phyloP scores from a whole-genome alignment of 1,140 invertebrate species.

The Caenorhabditis latens region DNA sequence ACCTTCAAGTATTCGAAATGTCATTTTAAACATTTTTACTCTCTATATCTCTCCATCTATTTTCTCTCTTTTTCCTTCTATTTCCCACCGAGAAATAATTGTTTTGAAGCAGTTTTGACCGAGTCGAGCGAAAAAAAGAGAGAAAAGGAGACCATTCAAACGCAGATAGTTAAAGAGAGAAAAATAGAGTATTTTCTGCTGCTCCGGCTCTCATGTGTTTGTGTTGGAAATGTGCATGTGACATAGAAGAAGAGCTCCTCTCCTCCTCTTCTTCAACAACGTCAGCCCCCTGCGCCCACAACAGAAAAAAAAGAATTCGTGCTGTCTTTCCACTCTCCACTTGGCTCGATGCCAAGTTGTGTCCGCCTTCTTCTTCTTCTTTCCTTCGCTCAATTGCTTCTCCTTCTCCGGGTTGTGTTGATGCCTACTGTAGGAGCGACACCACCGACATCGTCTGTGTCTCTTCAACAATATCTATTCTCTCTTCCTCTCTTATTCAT shows the following conservation, averaged over 20 bases:
- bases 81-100: slow-evolving; percentile 4
- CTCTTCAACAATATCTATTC: not conserved
- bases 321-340: too few species aligned
- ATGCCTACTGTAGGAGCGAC: not conserved
- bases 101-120: slow-evolving; percentile 19
- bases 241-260: slow-evolving; percentile 10
- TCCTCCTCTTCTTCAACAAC: not conserved
- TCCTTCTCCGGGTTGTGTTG: not conserved
- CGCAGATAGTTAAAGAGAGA: slow-evolving; percentile 15
- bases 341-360: slow-evolving; percentile 50
- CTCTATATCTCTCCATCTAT: slow-evolving; percentile 15
- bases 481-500: not conserved
- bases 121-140: slow-evolving; percentile 11
- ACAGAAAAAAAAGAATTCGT: too few species aligned
- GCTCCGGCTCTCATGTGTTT: not conserved
- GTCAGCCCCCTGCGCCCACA: too few species aligned
- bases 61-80: slow-evolving; percentile 2
- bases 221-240: slow-evolving; percentile 3
- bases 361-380: slow-evolving; percentile 15
- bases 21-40: not conserved
- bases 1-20: not conserved
- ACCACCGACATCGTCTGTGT: not conserved
- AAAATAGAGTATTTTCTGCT: too few species aligned
- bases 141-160: not conserved
- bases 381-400: slow-evolving; percentile 2